These are phyloP conservation scores for Anorthoa munda DNA, from an alignment of 2,888 invertebrate genomes.

Conservation along the genomic window DNA sequence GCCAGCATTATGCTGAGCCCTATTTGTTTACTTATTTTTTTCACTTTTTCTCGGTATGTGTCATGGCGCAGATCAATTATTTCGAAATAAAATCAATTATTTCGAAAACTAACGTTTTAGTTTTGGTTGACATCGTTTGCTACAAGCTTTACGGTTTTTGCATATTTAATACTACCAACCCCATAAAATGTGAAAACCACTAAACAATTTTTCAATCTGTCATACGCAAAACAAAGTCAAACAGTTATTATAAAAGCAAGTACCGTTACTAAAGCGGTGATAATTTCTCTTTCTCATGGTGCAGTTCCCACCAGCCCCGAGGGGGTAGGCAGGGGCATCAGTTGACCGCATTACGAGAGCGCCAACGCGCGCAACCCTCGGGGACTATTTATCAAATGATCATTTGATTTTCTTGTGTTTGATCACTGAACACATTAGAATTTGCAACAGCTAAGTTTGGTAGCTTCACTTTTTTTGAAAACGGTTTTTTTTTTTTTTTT, in stretches of 20 bases:
- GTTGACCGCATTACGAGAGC: conserved; percentile 88
- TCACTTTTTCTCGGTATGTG: too few species aligned
- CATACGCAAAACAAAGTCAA: conserved; percentile 56
- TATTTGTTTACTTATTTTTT: too few species aligned
- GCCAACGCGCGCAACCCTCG: conserved; percentile 78
- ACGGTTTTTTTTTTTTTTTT: neutral
- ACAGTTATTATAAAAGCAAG: conserved; percentile 64
- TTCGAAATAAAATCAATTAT: too few species aligned
- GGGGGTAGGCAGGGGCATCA: conserved; percentile 68
- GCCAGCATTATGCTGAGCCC: too few species aligned
- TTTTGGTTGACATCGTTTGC: too few species aligned
- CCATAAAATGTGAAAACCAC: neutral
- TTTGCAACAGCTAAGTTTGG: conserved; percentile 82
- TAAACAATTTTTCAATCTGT: conserved; percentile 45
- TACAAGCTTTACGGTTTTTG: too few species aligned
- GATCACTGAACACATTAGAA: conserved; percentile 91
- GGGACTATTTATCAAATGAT: conserved; percentile 91
- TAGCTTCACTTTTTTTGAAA: conserved; percentile 79
- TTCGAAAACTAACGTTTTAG: too few species aligned
- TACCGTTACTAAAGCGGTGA: conserved; percentile 76
- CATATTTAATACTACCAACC: too few species aligned
- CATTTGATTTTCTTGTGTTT: conserved; percentile 92
- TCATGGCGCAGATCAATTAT: too few species aligned
- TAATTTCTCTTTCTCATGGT: conserved; percentile 84
- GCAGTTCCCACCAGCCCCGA: conserved; percentile 51